Conservation (phyloP, 2,113 vertebrate species). For the Scophthalmus maximus region DNA sequence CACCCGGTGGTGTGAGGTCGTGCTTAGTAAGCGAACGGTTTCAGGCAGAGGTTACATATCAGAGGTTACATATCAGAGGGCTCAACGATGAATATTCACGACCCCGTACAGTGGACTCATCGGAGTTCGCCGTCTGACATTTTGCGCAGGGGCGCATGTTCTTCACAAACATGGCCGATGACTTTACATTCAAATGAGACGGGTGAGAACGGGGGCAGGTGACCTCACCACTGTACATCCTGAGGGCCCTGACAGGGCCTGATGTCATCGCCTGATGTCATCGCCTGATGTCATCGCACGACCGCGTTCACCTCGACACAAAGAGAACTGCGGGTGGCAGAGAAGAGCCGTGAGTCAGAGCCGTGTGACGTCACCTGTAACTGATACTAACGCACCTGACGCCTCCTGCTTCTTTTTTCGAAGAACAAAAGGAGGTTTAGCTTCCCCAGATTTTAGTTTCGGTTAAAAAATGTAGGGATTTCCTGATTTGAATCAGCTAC, state of each 20-base stretch:
- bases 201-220: conserved; percentile 22
- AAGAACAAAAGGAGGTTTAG: conserved; percentile 20
- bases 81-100: background rate
- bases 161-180: background rate
- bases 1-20: conserved; percentile 18
- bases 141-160: background rate
- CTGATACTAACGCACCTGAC: background rate
- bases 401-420: background rate
- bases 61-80: background rate
- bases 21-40: background rate
- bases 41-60: background rate
- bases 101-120: background rate
- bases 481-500: background rate
- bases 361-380: conserved; percentile 27
- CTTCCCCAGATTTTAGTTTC: background rate
- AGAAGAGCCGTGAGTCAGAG: conserved; percentile 25
- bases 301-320: conserved; percentile 51
- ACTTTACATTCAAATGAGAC: background rate
- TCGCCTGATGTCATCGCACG: conserved; percentile 18
- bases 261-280: conserved; percentile 66
- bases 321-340: background rate
- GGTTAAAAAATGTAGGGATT: background rate
- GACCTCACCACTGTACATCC: conserved; percentile 45
- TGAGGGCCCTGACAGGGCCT: conserved; percentile 19
- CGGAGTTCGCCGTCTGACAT: background rate